Percentiles rank a stretch among this genome's conserved stretches.
phyloP scores from a whole-genome alignment of 2,888 invertebrate species.

The Cinara cedri region DNA sequence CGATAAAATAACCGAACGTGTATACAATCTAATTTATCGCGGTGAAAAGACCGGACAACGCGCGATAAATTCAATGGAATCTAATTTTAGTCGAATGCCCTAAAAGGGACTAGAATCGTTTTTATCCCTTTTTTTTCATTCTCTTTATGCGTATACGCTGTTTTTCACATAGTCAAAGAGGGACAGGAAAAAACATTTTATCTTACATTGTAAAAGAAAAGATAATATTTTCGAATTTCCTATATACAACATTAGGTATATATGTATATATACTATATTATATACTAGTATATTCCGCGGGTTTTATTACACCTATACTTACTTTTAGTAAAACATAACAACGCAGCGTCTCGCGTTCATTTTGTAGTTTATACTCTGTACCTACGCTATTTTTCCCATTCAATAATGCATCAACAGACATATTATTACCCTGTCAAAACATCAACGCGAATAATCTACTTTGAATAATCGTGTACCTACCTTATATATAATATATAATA shows the following conservation, averaged over 20 bases:
- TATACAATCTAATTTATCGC: neutral
- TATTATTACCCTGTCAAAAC: neutral
- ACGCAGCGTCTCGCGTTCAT: no score
- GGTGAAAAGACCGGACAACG: neutral
- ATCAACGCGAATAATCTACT: neutral
- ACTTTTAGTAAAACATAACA: no score
- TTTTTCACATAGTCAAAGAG: neutral
- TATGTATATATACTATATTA: no score
- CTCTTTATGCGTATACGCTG: neutral
- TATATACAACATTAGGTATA: no score
- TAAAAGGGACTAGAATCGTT: conserved; percentile 3
- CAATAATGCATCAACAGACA: neutral
- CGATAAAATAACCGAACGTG: neutral
- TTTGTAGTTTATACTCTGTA: no score
- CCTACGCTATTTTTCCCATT: neutral
- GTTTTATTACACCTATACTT: no score
- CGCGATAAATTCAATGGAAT: neutral
- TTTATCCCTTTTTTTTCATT: conserved; percentile 10
- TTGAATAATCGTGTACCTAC: neutral
- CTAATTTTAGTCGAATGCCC: conserved; percentile 2
- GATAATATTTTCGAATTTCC: neutral
- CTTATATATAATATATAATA: no score
- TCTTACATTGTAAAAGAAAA: conserved; percentile 9
- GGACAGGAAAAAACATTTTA: neutral
- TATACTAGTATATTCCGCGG: no score